Evolutionary conservation across 1,140 invertebrate species (phyloP), one percentile per base, ranked within the genome.

Genomic region (Theocolax elegans): DNA sequence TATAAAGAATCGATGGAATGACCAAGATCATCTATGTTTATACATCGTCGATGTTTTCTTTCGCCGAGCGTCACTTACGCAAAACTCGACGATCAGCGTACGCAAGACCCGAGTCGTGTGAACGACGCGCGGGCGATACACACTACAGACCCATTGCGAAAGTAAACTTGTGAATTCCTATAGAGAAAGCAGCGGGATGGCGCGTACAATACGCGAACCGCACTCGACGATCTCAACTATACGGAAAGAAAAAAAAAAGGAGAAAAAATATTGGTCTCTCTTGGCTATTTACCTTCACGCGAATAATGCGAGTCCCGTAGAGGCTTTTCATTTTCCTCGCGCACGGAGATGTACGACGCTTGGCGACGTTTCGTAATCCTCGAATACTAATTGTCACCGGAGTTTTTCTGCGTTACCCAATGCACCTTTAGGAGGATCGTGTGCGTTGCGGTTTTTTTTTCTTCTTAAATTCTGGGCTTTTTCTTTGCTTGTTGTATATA

Each of bases 121-220:
- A 67, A 59, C 53, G 65, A 58, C 40, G 53, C 9, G 53, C 54
- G 65, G 40, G n/a, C 53, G 53, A 59, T 67, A 49, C 65, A 29
- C 27, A 27, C 35, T 23, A 35, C 31, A 10, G 31, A 17, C 35
- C 64, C 25, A 58, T 67, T 67, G 65, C 65, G 65, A 67, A 67
- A 67, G 54, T 59, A 10, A 59, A 59, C 17, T 53, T 60, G 66
- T 60, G 66, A 68, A 68, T 68, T 68, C 66, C 17, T 60, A 53
- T 31, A 53, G 66, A 68, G 66, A 60, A 68, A 68, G 66, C 56
- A 38, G 59, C 51, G 27, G 38, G 58, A 59, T 59, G 53, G 53
- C 53, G 38, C 53, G 38, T n/a, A n/a, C 53, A 21, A 56, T 56
- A 21, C 40, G 56, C 38, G 35, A 27, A 21, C 38, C 21, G 15